phyloP scores from a whole-genome alignment of 2,888 invertebrate species.

The Elegia similella region DNA sequence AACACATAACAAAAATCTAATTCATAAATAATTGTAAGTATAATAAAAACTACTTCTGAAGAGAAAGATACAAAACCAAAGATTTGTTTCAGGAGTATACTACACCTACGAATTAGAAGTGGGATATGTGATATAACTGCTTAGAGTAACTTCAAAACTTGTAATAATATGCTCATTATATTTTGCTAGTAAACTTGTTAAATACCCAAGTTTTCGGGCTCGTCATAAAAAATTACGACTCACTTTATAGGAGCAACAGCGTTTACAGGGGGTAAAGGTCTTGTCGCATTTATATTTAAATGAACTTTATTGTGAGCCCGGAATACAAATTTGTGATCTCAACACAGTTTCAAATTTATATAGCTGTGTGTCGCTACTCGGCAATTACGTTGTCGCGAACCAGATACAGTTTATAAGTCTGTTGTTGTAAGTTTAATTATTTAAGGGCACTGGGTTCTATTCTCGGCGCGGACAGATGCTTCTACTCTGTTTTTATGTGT shows the following conservation, averaged over 20 bases:
- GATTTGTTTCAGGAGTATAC: too few relatives aligned
- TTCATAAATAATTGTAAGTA: too few relatives aligned
- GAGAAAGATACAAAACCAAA: too few relatives aligned
- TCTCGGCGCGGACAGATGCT: too few relatives aligned
- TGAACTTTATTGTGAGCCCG: conserved; percentile 70
- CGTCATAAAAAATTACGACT: conserved; percentile 63
- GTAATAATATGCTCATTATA: conserved; percentile 41
- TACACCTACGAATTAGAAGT: too few relatives aligned
- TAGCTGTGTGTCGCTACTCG: conserved; percentile 28
- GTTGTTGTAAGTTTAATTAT: background rate
- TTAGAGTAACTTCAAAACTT: conserved; percentile 21
- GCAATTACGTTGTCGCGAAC: conserved; percentile 35
- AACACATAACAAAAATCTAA: too few relatives aligned
- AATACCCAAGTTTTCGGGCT: conserved; percentile 50
- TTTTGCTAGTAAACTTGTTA: conserved; percentile 51
- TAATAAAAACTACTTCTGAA: too few relatives aligned
- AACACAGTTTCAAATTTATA: conserved; percentile 54
- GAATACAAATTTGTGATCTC: conserved; percentile 74
- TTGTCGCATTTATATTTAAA: conserved; percentile 76
- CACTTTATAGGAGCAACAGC: conserved; percentile 60
- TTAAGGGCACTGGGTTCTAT: too few relatives aligned
- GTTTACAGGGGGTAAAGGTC: conserved; percentile 63
- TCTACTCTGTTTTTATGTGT: too few relatives aligned
- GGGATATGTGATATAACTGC: too few relatives aligned
- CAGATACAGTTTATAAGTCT: conserved; percentile 8